These are phyloP conservation scores for Bradypus variegatus DNA, from an alignment of 2,797 vertebrate species.

Conservation along the genomic window DNA sequence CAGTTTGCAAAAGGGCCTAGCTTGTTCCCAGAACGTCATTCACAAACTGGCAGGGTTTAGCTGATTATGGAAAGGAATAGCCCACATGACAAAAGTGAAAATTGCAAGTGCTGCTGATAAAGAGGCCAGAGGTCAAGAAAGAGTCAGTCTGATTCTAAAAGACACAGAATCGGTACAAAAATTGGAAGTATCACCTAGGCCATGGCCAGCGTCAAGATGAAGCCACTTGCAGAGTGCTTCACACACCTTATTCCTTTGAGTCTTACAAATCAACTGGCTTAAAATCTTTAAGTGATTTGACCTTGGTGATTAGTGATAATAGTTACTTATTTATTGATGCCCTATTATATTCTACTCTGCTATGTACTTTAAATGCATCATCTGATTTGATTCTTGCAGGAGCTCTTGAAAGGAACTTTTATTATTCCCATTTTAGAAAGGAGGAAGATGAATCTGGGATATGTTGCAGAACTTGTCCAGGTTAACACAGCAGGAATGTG, in stretches of 20 bases:
- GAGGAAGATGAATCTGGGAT: neutral
- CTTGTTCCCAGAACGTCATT: constrained; percentile 33
- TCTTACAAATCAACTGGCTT: neutral
- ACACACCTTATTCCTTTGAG: neutral
- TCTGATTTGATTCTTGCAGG: neutral
- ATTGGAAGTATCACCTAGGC: neutral
- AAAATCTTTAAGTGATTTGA: constrained; percentile 10
- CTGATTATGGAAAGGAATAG: neutral
- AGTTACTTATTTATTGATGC: neutral
- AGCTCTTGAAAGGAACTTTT: neutral
- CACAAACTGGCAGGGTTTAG: constrained; percentile 11
- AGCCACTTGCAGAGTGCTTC: neutral
- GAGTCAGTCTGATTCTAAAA: neutral
- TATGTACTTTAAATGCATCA: neutral
- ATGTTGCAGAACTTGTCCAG: neutral
- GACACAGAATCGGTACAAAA: neutral
- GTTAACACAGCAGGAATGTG: neutral
- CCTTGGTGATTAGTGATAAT: neutral
- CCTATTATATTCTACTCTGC: neutral
- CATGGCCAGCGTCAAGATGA: neutral
- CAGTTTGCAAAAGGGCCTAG: neutral
- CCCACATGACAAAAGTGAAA: neutral
- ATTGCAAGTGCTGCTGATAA: neutral
- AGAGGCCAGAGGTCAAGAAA: constrained; percentile 5
- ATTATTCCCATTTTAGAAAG: neutral